Percentiles rank a stretch among this genome's conserved stretches.
Conservation (phyloP, 1,140 invertebrate genomes). For the Drosophila trapezifrons region DNA sequence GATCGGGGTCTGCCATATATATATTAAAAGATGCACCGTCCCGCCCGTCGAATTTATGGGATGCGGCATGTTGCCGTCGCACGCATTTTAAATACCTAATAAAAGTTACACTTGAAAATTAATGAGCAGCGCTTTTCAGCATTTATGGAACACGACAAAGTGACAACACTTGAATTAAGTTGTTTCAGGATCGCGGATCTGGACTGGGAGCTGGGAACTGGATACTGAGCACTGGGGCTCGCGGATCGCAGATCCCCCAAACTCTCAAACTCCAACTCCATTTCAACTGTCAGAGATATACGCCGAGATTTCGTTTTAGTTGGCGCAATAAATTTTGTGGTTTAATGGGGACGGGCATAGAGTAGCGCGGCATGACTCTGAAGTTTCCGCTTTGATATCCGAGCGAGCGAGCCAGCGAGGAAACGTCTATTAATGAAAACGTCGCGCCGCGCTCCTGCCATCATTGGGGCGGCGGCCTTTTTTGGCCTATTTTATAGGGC, state of each 20-base stretch:
- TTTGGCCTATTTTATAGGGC: constrained; percentile 77
- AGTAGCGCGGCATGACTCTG: constrained; percentile 75
- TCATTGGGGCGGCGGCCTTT: constrained; percentile 40
- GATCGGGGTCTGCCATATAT: constrained; percentile 8
- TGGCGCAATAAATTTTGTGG: constrained; percentile 82
- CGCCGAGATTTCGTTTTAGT: constrained; percentile 80
- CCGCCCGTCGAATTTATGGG: constrained; percentile 71
- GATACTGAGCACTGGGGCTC: neutral
- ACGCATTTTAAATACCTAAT: constrained; percentile 82
- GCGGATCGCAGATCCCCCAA: constrained; percentile 11
- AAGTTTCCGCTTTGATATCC: constrained; percentile 80
- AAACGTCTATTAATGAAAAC: constrained; percentile 77
- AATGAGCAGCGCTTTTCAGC: constrained; percentile 76
- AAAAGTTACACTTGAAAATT: constrained; percentile 83
- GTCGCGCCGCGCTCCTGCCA: constrained; percentile 37
- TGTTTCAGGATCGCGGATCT: constrained; percentile 48
- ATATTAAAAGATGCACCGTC: constrained; percentile 47
- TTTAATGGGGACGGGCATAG: constrained; percentile 77
- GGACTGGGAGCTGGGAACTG: neutral
- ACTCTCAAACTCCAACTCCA: constrained; percentile 22
- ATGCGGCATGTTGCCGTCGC: constrained; percentile 77
- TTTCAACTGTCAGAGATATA: constrained; percentile 27
- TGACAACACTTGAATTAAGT: constrained; percentile 82
- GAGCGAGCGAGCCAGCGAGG: constrained; percentile 34
- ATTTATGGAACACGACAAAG: constrained; percentile 79